These are phyloP conservation scores for Poeciliopsis turrubarensis DNA, from an alignment of 2,113 vertebrate species.

Conservation along the genomic window DNA sequence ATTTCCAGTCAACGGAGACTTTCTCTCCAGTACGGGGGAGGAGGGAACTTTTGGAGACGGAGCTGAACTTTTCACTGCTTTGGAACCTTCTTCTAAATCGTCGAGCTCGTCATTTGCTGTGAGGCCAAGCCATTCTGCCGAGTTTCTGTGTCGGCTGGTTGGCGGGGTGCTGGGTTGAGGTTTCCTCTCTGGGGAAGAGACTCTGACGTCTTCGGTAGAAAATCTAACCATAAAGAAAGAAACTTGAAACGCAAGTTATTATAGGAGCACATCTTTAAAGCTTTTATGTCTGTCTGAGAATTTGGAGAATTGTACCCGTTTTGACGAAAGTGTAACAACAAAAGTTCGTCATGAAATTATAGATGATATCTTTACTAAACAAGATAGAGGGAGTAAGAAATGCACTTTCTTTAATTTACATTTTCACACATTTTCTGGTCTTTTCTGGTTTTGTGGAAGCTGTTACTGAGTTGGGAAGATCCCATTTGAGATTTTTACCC, in stretches of 20 bases:
- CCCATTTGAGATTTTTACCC: no score
- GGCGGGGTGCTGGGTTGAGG: constrained; percentile 60
- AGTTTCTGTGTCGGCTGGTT: constrained; percentile 46
- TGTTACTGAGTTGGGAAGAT: no score
- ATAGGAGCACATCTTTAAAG: no score
- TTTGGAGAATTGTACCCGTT: neutral
- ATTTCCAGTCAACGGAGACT: constrained; percentile 10
- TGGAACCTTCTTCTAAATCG: constrained; percentile 7
- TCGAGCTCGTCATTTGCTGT: constrained; percentile 71
- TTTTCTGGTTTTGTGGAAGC: no score
- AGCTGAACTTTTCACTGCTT: constrained; percentile 27
- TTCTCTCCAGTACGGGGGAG: constrained; percentile 51
- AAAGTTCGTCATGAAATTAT: neutral
- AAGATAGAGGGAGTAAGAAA: neutral
- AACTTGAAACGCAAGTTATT: neutral
- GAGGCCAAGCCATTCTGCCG: constrained; percentile 86
- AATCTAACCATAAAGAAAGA: constrained; percentile 73
- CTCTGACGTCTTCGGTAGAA: constrained; percentile 77
- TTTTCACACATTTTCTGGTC: no score
- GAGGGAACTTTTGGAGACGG: constrained; percentile 26
- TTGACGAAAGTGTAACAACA: neutral
- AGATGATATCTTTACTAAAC: neutral
- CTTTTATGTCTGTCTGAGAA: no score
- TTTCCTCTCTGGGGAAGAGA: constrained; percentile 70
- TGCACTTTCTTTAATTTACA: no score